A percentile compares a stretch with the other conserved stretches of the same genome.
These are phyloP conservation scores for Drosophila parthenogenetica DNA, from an alignment of 2,888 invertebrate genomes.

Conservation along the genomic window DNA sequence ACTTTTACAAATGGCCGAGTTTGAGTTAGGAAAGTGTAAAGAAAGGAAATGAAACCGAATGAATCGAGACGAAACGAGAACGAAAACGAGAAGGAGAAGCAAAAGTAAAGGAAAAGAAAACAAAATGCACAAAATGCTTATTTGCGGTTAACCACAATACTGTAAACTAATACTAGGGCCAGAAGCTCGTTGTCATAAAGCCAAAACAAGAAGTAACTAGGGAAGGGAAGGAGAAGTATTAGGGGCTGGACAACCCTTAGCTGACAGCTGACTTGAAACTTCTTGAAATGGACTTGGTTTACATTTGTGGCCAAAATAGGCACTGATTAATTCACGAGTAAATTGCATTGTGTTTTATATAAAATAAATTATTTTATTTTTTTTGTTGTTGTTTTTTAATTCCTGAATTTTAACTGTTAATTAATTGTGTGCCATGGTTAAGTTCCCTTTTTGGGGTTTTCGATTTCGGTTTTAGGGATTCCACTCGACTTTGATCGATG, in stretches of 20 bases:
- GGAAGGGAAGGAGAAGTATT: no score
- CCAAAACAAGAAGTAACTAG: neutral
- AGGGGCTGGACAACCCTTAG: slow-evolving; percentile 19
- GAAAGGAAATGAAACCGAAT: slow-evolving; percentile 23
- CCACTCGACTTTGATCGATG: slow-evolving; percentile 31
- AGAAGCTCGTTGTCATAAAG: slow-evolving; percentile 29
- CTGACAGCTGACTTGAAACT: slow-evolving; percentile 56
- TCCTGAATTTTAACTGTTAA: slow-evolving; percentile 29
- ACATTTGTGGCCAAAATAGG: slow-evolving; percentile 35
- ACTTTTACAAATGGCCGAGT: slow-evolving; percentile 61
- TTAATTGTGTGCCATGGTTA: slow-evolving; percentile 52
- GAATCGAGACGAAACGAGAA: slow-evolving; percentile 18
- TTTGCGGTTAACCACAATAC: slow-evolving; percentile 75
- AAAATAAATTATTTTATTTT: neutral
- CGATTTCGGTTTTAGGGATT: slow-evolving; percentile 11
- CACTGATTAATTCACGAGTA: slow-evolving; percentile 66
- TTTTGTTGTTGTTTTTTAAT: slow-evolving; percentile 23
- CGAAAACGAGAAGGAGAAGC: neutral
- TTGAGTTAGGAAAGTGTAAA: slow-evolving; percentile 48
- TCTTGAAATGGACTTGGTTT: slow-evolving; percentile 44
- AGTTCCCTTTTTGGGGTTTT: slow-evolving; percentile 21
- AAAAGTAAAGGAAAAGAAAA: slow-evolving; percentile 46
- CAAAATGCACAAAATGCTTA: slow-evolving; percentile 76
- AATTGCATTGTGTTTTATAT: slow-evolving; percentile 45
- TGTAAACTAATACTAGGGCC: slow-evolving; percentile 66